Conservation (phyloP, 2,113 vertebrate genomes). For the Leptosomus discolor region DNA sequence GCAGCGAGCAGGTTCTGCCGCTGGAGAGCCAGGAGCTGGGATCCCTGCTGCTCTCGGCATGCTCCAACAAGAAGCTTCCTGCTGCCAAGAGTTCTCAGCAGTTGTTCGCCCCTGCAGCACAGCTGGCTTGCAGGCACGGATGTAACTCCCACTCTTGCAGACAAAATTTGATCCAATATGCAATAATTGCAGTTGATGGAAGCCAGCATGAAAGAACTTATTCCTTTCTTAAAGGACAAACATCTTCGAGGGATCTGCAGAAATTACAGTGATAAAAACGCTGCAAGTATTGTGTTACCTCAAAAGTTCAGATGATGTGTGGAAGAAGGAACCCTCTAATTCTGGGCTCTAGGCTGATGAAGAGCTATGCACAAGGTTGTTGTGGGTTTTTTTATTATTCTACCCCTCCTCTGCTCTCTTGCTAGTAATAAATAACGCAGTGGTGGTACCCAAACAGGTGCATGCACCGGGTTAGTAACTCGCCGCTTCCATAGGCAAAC, state of each 20-base stretch:
- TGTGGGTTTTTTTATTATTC: background rate
- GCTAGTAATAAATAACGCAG: background rate
- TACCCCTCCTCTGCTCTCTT: background rate
- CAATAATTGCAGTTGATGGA: background rate
- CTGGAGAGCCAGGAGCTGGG: background rate
- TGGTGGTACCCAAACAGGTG: background rate
- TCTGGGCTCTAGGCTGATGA: background rate
- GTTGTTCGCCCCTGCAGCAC: background rate
- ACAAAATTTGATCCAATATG: background rate
- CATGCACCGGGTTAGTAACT: background rate
- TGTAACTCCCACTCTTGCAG: background rate
- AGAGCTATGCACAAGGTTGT: background rate
- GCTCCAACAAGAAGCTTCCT: background rate
- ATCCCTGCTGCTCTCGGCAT: background rate
- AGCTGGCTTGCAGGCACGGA: background rate
- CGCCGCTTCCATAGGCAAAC: background rate
- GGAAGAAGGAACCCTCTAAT: background rate
- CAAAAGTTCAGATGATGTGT: background rate
- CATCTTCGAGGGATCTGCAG: background rate
- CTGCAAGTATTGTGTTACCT: background rate
- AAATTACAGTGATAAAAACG: background rate
- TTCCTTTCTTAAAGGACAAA: background rate
- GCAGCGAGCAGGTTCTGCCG: fast-evolving
- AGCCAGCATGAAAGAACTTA: background rate
- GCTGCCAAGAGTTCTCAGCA: background rate